Conservation (phyloP, 2,888 invertebrate genomes). For the Erebia ligea region DNA sequence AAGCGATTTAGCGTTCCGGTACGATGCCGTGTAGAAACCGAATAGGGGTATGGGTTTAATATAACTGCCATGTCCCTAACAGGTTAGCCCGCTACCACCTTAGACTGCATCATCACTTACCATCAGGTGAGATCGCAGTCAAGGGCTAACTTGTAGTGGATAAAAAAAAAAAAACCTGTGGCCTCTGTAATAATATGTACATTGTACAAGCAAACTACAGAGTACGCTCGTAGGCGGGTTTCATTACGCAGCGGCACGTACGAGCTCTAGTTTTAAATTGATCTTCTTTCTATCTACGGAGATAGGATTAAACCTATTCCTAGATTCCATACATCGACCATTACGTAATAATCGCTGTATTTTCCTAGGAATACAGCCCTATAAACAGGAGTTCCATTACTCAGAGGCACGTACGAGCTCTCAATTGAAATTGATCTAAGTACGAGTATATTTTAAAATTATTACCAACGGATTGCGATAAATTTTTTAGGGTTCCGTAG, state of each 20-base stretch:
- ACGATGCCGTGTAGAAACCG: no score
- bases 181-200: neutral
- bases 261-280: conserved; percentile 28
- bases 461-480: no score
- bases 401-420: conserved; percentile 30
- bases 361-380: neutral
- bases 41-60: no score
- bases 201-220: neutral
- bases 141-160: no score
- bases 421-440: conserved; percentile 25
- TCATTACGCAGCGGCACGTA: conserved; percentile 38
- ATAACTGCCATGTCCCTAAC: no score
- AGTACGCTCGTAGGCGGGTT: conserved; percentile 24
- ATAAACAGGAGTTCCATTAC: conserved; percentile 21
- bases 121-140: no score
- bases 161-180: no score
- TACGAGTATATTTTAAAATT: no score
- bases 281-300: conserved; percentile 32
- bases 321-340: conserved; percentile 10
- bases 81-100: no score
- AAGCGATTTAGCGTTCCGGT: no score
- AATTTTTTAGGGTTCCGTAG: no score
- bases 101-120: no score
- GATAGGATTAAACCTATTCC: conserved; percentile 15
- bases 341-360: neutral